phyloP scores from a whole-genome alignment of 2,113 vertebrate genomes.

The Azemiops feae region DNA sequence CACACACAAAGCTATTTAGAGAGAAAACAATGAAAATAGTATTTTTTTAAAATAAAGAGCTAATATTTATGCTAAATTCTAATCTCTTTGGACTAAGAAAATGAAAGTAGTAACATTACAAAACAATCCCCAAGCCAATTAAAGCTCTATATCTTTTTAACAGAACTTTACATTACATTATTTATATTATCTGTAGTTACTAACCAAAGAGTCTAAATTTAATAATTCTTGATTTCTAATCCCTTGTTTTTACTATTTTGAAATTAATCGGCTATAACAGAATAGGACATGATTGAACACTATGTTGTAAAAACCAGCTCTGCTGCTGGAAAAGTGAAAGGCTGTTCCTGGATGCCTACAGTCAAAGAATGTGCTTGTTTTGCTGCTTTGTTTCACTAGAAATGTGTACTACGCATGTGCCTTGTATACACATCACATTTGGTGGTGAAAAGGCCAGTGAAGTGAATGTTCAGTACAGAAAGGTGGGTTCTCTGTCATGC shows the following conservation, averaged over 20 bases:
- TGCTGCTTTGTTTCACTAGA: too few species aligned
- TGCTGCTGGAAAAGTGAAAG: too few species aligned
- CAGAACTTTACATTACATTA: background rate
- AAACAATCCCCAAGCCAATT: background rate
- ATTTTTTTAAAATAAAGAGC: background rate
- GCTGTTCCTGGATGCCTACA: too few species aligned
- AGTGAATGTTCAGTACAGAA: too few species aligned
- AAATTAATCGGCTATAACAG: too few species aligned
- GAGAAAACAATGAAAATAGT: background rate
- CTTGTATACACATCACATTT: too few species aligned
- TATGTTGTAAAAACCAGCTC: too few species aligned
- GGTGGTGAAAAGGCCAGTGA: too few species aligned
- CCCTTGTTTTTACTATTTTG: background rate
- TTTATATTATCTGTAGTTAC: background rate
- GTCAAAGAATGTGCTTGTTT: too few species aligned
- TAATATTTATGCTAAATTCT: slow-evolving; percentile 7
- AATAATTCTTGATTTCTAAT: background rate
- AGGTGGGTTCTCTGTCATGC: too few species aligned
- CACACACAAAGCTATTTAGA: slow-evolving; percentile 7
- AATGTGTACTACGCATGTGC: too few species aligned
- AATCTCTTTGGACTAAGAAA: background rate
- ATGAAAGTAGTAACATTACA: background rate
- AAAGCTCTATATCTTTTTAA: background rate
- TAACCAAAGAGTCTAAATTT: background rate
- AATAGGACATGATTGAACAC: too few species aligned